A percentile compares a stretch with the other conserved stretches of the same genome.
These are phyloP conservation scores for Bombus impatiens DNA, from an alignment of 1,140 invertebrate species.

Conservation along the genomic window DNA sequence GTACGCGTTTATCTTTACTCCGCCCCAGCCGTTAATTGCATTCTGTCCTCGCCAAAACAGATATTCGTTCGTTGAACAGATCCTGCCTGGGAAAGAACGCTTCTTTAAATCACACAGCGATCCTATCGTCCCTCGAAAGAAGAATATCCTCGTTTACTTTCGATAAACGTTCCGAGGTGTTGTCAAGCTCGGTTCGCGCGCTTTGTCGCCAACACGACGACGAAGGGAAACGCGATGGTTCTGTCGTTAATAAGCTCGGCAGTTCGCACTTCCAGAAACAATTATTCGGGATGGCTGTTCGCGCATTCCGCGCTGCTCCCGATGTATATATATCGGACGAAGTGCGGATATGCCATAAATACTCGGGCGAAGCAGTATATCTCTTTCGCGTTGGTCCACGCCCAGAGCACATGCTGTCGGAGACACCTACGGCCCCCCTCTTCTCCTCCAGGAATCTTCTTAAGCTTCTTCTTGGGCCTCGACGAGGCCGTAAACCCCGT, in stretches of 20 bases:
- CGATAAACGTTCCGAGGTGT: not conserved
- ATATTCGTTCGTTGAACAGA: not conserved
- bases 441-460: constrained; percentile 34
- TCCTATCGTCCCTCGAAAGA: not conserved
- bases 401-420: constrained; percentile 81
- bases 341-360: constrained; percentile 82
- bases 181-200: not conserved
- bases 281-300: constrained; percentile 77
- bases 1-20: constrained; percentile 44
- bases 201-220: not conserved
- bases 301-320: constrained; percentile 73
- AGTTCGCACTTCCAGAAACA: constrained; percentile 78
- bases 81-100: not conserved
- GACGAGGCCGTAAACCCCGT: constrained; percentile 65
- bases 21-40: constrained; percentile 50
- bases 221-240: not conserved
- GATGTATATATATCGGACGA: constrained; percentile 74
- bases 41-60: constrained; percentile 20
- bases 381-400: constrained; percentile 81
- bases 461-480: constrained; percentile 50
- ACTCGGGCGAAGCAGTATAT: constrained; percentile 80
- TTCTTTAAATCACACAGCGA: not conserved
- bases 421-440: constrained; percentile 59
- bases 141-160: not conserved
- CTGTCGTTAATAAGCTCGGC: constrained; percentile 70